Evolutionary conservation across 2,113 vertebrate species (phyloP).

Genomic region (Malurus alboscapulatus): DNA sequence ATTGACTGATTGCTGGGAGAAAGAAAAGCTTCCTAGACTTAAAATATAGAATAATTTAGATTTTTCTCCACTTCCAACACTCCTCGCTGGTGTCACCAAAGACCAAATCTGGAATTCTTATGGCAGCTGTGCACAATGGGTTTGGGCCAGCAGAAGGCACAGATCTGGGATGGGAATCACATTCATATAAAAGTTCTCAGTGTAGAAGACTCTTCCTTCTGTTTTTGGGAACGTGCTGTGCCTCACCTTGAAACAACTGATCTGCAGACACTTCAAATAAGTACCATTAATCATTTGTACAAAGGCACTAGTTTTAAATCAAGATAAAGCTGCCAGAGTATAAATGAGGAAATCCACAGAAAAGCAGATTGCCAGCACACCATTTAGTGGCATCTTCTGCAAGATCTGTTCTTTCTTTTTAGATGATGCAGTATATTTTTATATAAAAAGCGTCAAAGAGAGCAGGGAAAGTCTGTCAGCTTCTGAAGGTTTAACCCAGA

Average conservation of each 20-base stretch:
- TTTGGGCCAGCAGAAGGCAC: not conserved
- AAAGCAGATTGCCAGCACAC: not conserved
- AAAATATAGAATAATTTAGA: not conserved
- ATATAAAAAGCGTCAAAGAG: not conserved
- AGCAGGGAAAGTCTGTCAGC: not conserved
- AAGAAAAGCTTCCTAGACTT: not conserved
- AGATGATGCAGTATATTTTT: not conserved
- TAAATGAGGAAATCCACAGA: not conserved
- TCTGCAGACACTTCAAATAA: not conserved
- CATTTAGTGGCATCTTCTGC: not conserved
- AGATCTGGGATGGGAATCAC: not conserved
- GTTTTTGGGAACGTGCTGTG: not conserved
- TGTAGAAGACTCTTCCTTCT: not conserved
- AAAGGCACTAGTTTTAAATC: not conserved
- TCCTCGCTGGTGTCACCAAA: not conserved
- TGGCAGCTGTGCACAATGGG: not conserved
- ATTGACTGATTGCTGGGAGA: not conserved
- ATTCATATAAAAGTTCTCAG: not conserved
- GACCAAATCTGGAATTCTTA: not conserved
- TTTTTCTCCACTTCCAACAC: not conserved
- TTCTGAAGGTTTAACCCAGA: not conserved
- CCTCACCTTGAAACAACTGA: not conserved
- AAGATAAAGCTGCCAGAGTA: not conserved
- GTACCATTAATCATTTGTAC: not conserved
- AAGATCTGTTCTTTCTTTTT: not conserved